Conservation (phyloP, 2,113 vertebrate genomes). For the Mobula hypostoma region DNA sequence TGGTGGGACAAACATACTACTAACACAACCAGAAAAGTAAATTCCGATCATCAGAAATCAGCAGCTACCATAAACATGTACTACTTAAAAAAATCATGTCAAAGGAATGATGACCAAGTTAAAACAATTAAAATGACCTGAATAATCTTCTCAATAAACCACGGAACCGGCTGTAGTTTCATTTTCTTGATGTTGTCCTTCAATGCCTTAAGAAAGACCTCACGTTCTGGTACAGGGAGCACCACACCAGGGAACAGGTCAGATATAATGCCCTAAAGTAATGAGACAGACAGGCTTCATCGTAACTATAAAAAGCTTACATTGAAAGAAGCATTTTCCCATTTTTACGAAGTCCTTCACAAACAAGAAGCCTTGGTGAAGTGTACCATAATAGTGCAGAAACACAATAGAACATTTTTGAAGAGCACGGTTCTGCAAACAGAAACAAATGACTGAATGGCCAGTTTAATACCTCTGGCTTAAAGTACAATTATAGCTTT, state of each 20-base stretch:
- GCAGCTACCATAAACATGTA: too few relatives aligned
- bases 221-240: slow-evolving; percentile 80
- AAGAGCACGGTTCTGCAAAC: too few relatives aligned
- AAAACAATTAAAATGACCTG: slow-evolving; percentile 60
- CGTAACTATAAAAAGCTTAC: not conserved
- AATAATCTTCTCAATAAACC: slow-evolving; percentile 88
- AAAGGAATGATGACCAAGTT: not conserved
- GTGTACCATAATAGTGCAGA: too few relatives aligned
- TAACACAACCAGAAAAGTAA: not conserved
- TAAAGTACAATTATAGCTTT: too few relatives aligned
- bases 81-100: not conserved
- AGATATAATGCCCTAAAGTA: slow-evolving; percentile 79
- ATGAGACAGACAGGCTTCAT: slow-evolving; percentile 38
- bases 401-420: too few relatives aligned
- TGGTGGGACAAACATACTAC: not conserved
- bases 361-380: too few relatives aligned
- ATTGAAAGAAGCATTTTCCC: too few relatives aligned
- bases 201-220: slow-evolving; percentile 67
- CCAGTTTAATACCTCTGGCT: too few relatives aligned
- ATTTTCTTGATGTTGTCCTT: slow-evolving; percentile 67
- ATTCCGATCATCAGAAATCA: not conserved
- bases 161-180: slow-evolving; percentile 78
- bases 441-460: too few relatives aligned
- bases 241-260: slow-evolving; percentile 84
- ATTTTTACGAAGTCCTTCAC: too few relatives aligned